Percentiles rank a stretch among this genome's conserved stretches.
Conservation (phyloP, 2,113 vertebrate genomes). For the Dolichallabes microphthalmus region DNA sequence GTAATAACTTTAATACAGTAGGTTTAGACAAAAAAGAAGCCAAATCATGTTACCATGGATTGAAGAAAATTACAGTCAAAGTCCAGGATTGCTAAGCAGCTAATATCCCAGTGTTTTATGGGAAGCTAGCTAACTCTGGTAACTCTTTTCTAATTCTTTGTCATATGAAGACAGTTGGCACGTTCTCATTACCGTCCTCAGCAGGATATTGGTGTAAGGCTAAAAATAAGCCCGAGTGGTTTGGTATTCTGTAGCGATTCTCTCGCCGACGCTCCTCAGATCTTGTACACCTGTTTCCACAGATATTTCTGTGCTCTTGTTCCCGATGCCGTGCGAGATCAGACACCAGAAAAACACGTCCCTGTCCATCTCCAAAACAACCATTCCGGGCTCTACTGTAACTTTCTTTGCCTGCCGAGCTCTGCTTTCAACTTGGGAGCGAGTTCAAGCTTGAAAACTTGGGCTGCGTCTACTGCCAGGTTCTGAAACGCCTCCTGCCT, state of each 20-base stretch:
- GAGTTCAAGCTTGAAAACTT: neutral
- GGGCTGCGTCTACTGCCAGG: slow-evolving; percentile 1
- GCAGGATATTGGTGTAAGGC: neutral
- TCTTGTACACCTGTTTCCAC: neutral
- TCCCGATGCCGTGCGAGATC: neutral
- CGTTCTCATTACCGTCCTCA: neutral
- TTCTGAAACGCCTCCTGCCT: slow-evolving; percentile 4
- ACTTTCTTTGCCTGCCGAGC: neutral
- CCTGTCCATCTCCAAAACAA: neutral
- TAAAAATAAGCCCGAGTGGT: neutral
- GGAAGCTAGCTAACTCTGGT: neutral
- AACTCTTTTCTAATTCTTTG: neutral
- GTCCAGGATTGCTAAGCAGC: neutral
- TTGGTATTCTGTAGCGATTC: neutral
- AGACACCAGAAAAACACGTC: neutral
- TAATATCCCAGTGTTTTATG: neutral
- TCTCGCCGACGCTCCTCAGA: neutral
- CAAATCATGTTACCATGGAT: neutral
- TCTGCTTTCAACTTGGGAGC: slow-evolving; percentile 6
- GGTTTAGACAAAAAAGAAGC: neutral
- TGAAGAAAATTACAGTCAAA: neutral
- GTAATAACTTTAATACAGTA: neutral
- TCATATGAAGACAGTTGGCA: neutral
- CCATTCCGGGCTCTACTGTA: neutral
- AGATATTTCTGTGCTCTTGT: neutral